These are phyloP conservation scores for Alfaro cultratus DNA, from an alignment of 2,797 vertebrate species.

Conservation along the genomic window DNA sequence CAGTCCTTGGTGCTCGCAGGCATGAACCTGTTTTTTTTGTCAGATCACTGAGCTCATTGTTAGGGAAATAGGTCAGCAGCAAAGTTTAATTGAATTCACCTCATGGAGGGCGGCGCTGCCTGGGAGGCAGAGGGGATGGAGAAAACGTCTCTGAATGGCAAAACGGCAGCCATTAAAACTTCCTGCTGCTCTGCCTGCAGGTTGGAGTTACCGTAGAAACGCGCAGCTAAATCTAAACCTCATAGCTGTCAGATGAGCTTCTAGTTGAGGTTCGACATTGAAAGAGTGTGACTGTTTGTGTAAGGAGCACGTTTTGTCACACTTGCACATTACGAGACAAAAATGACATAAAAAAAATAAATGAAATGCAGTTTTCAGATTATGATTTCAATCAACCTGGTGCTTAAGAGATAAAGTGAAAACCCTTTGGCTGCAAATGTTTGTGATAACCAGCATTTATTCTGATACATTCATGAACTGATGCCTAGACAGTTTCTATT, in stretches of 20 bases:
- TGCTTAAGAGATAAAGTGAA: not conserved
- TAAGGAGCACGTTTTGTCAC: not conserved
- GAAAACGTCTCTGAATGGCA: constrained; percentile 9
- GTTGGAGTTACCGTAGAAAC: not conserved
- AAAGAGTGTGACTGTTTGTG: not conserved
- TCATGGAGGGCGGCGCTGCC: constrained; percentile 29
- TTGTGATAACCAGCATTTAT: not conserved
- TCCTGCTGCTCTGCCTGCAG: constrained; percentile 1
- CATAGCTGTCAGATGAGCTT: not conserved
- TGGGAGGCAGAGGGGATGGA: constrained; percentile 30
- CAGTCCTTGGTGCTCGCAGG: constrained; percentile 52
- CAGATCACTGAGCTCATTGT: constrained; percentile 63
- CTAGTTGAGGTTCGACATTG: not conserved
- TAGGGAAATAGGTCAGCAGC: constrained; percentile 66
- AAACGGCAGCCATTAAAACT: constrained; percentile 26
- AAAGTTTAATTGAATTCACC: constrained; percentile 70
- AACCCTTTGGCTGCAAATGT: not conserved
- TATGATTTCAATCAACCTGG: not conserved
- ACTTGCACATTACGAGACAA: not conserved
- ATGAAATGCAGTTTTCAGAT: not conserved
- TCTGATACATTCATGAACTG: not conserved
- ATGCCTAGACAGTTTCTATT: not conserved
- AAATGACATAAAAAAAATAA: not conserved
- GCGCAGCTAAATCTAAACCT: not conserved
- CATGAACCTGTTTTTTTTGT: constrained; percentile 59